These are phyloP conservation scores for Notoglanidium macrostoma DNA, from an alignment of 2,797 vertebrate genomes.

Conservation along the genomic window DNA sequence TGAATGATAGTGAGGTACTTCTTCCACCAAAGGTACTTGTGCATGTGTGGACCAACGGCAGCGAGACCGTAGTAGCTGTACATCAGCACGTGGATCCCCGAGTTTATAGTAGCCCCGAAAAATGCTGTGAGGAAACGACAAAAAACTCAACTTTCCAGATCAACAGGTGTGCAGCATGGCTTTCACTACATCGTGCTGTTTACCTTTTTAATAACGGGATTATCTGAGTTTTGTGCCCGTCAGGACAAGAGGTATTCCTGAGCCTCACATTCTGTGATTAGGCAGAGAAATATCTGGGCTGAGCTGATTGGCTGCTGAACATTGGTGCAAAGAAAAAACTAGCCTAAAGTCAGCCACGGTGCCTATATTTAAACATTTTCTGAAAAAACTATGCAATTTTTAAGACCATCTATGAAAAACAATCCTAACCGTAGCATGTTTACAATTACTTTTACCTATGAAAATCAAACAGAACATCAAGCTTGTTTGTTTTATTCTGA, in stretches of 20 bases:
- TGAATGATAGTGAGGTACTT: slow-evolving; percentile 96
- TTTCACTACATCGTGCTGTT: neutral
- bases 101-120: slow-evolving; percentile 95
- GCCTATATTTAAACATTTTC: too few relatives aligned
- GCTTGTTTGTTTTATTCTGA: neutral
- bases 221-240: neutral
- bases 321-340: neutral
- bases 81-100: slow-evolving; percentile 96
- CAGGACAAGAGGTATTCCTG: neutral
- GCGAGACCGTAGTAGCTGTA: slow-evolving; percentile 96
- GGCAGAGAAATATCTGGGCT: neutral
- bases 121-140: slow-evolving; percentile 78
- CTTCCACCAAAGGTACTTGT: slow-evolving; percentile 99
- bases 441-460: neutral
- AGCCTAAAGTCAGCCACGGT: neutral
- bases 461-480: neutral
- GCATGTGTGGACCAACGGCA: slow-evolving; percentile 93
- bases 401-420: neutral
- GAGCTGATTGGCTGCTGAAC: neutral
- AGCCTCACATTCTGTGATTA: neutral
- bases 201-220: neutral
- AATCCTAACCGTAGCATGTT: neutral
- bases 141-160: neutral
- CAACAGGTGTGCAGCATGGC: neutral
- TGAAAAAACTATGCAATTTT: too few relatives aligned